phyloP scores from a whole-genome alignment of 2,797 vertebrate species.

The Astyanax mexicanus region DNA sequence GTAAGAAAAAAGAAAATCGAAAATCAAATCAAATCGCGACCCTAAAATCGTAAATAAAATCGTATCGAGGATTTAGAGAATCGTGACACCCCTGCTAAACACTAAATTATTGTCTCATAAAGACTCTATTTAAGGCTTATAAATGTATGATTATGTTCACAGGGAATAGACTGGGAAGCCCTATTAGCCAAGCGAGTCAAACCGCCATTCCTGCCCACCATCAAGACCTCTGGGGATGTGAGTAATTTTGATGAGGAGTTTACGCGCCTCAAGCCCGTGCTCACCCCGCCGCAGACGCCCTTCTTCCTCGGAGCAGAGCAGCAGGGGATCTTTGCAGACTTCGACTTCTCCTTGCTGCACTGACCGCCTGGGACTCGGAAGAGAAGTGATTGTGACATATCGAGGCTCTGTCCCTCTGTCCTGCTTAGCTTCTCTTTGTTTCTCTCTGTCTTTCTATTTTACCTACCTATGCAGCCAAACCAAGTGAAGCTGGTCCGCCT shows the following conservation, averaged over 20 bases:
- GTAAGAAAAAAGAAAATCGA: no score
- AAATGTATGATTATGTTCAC: no score
- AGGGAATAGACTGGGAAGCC: slow-evolving; percentile 88
- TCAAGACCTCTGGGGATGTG: slow-evolving; percentile 81
- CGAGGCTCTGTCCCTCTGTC: slow-evolving; percentile 6
- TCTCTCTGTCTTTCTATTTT: neutral
- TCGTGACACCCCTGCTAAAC: no score
- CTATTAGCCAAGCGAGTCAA: slow-evolving; percentile 83
- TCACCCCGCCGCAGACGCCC: slow-evolving; percentile 83
- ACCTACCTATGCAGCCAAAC: slow-evolving; percentile 37
- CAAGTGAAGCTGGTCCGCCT: slow-evolving; percentile 44
- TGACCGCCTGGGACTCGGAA: slow-evolving; percentile 57
- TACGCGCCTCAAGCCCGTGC: slow-evolving; percentile 85
- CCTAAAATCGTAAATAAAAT: no score
- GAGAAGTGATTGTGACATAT: slow-evolving; percentile 15
- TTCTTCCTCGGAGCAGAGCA: slow-evolving; percentile 78
- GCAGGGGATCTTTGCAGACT: slow-evolving; percentile 87
- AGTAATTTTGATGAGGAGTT: slow-evolving; percentile 94
- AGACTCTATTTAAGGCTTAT: no score
- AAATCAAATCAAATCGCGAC: no score
- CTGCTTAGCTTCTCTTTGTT: slow-evolving; percentile 11
- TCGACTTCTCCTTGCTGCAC: slow-evolving; percentile 86
- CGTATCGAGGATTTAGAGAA: no score
- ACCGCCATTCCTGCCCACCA: slow-evolving; percentile 87
- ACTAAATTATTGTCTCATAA: no score